A percentile compares a stretch with the other conserved stretches of the same genome.
phyloP scores from a whole-genome alignment of 2,797 vertebrate genomes.

The Parauchenoglanis punctatus region DNA sequence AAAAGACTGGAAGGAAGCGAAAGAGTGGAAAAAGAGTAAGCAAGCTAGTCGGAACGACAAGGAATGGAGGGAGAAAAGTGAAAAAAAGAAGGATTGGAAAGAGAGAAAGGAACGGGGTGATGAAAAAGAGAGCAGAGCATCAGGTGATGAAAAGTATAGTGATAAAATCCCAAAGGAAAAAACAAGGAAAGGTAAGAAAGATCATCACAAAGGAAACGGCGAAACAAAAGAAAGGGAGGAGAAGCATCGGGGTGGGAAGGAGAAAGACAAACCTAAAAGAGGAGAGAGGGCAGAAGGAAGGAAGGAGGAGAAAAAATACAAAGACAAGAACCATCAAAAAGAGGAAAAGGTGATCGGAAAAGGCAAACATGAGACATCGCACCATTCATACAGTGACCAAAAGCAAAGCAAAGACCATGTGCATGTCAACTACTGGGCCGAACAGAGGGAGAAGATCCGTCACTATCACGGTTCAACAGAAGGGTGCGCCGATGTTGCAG shows the following conservation, averaged over 20 bases:
- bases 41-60: conserved; percentile 6
- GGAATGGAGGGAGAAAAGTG: conserved; percentile 40
- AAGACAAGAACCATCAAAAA: conserved; percentile 32
- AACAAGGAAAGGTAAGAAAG: conserved; percentile 50
- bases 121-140: conserved; percentile 25
- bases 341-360: conserved; percentile 38
- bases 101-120: conserved; percentile 47
- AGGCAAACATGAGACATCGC: conserved; percentile 53
- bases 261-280: conserved; percentile 43
- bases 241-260: conserved; percentile 30
- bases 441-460: conserved; percentile 69
- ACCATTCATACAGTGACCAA: conserved; percentile 57
- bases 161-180: conserved; percentile 33
- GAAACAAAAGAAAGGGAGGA: conserved; percentile 43
- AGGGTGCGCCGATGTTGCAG: conserved; percentile 71
- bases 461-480: conserved; percentile 67
- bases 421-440: conserved; percentile 72
- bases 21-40: conserved; percentile 34
- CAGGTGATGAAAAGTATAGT: conserved; percentile 37
- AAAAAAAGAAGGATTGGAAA: conserved; percentile 40
- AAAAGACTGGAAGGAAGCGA: conserved; percentile 41
- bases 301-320: conserved; percentile 48
- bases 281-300: conserved; percentile 53
- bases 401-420: conserved; percentile 42
- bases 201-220: conserved; percentile 29